Conservation (phyloP, 2,113 vertebrate genomes). For the Climacteris rufus region DNA sequence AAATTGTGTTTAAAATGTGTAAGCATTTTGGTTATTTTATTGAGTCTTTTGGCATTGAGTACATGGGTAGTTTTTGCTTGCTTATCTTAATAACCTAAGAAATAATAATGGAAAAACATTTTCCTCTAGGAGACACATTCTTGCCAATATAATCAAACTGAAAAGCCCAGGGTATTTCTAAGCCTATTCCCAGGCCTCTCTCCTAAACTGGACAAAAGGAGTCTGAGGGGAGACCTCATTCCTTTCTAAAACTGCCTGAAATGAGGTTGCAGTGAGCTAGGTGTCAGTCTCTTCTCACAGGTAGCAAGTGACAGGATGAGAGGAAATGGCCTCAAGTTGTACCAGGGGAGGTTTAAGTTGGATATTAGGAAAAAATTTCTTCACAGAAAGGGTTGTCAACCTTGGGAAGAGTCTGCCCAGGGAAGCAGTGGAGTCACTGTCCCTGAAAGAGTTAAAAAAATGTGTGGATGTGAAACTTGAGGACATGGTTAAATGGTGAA, state of each 20-base stretch:
- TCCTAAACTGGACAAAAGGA: not conserved
- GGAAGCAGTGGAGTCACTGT: not conserved
- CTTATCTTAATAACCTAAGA: not conserved
- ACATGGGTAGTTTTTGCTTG: not conserved
- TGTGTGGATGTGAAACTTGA: accelerated
- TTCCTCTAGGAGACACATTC: not conserved
- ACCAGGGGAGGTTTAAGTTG: not conserved
- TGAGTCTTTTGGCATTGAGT: not conserved
- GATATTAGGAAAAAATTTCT: too few species aligned
- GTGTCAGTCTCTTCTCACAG: not conserved
- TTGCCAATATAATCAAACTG: not conserved
- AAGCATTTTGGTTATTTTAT: not conserved
- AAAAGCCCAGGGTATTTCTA: not conserved
- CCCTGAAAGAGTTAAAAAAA: not conserved
- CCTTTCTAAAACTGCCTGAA: not conserved
- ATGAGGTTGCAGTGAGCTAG: not conserved
- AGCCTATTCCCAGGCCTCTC: not conserved
- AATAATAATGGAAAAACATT: not conserved
- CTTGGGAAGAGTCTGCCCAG: not conserved
- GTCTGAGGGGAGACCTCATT: not conserved
- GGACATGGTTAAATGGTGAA: not conserved
- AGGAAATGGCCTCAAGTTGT: not conserved
- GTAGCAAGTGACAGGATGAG: not conserved
- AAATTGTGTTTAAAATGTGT: not conserved
- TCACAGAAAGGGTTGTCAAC: not conserved